Conservation (phyloP, 2,113 vertebrate genomes). For the Dicerorhinus sumatrensis region DNA sequence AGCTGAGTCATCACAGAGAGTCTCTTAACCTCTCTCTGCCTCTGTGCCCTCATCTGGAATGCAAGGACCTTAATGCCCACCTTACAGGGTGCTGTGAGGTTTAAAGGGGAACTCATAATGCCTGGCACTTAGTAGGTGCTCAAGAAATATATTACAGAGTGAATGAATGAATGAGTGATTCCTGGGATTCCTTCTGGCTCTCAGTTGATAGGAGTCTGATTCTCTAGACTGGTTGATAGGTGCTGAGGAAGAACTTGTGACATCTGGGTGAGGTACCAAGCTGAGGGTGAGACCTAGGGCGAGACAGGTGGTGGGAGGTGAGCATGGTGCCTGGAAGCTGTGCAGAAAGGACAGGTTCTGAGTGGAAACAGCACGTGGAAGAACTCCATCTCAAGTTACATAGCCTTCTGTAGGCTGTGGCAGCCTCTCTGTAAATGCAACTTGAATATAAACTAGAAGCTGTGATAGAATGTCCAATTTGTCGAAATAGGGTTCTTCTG, state of each 20-base stretch:
- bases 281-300: neutral
- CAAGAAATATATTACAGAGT: neutral
- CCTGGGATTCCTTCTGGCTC: neutral
- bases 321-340: neutral
- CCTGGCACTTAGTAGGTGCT: neutral
- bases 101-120: neutral
- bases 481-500: constrained; percentile 38
- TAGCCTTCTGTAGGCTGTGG: neutral
- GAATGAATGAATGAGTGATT: neutral
- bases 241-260: neutral
- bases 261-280: neutral
- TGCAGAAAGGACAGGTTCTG: neutral
- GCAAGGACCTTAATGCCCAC: neutral
- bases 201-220: neutral
- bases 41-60: neutral
- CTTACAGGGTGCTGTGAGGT: neutral
- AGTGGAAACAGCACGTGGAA: neutral
- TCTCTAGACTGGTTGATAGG: neutral
- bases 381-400: neutral
- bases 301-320: no score
- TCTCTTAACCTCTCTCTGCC: neutral
- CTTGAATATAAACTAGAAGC: constrained; percentile 27
- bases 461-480: constrained; percentile 28
- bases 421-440: neutral
- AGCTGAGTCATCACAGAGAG: neutral